Conservation (phyloP, 2,797 vertebrate genomes). For the Sylvia borin region DNA sequence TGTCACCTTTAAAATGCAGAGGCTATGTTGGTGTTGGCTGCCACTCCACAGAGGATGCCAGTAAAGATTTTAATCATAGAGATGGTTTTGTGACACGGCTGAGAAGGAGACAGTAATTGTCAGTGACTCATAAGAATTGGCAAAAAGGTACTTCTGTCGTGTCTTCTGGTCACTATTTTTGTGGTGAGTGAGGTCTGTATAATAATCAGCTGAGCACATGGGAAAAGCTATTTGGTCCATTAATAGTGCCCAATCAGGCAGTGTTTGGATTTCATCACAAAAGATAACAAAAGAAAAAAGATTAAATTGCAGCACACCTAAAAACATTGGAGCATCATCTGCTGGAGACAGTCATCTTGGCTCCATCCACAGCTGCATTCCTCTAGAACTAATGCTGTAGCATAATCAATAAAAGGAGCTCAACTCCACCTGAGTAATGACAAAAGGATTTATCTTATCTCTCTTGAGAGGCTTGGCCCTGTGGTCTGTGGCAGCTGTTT, state of each 20-base stretch:
- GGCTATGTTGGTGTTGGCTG: constrained; percentile 8
- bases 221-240: neutral
- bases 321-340: neutral
- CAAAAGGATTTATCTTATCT: neutral
- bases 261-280: neutral
- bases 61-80: neutral
- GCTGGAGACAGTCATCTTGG: constrained; percentile 33
- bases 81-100: neutral
- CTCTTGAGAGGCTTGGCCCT: neutral
- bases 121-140: neutral
- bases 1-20: constrained; percentile 25
- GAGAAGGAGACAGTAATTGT: neutral
- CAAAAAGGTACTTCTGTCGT: neutral
- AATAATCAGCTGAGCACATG: neutral
- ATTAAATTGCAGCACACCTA: neutral
- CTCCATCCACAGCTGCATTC: neutral
- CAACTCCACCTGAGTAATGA: neutral
- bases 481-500: neutral
- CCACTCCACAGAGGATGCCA: neutral
- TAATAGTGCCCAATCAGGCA: neutral
- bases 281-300: neutral
- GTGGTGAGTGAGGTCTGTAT: neutral
- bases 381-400: neutral
- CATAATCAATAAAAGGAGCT: neutral
- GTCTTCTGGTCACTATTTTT: neutral